phyloP scores from a whole-genome alignment of 2,113 vertebrate genomes.

The Lutjanus erythropterus region DNA sequence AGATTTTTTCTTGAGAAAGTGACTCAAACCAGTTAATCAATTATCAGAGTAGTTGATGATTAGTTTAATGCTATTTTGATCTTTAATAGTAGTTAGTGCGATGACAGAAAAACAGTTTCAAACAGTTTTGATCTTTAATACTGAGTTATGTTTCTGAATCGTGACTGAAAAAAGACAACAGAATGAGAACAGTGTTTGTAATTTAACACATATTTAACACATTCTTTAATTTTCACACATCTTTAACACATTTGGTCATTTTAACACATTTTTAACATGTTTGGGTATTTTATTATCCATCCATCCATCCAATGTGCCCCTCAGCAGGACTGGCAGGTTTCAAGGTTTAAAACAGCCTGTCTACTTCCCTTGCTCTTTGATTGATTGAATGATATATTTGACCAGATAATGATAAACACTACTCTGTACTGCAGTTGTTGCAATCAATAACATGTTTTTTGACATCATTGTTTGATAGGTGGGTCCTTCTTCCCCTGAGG shows the following conservation, averaged over 20 bases:
- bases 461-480: slow-evolving; percentile 79
- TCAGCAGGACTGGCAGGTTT: too few species aligned
- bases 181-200: neutral
- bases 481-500: slow-evolving; percentile 93
- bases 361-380: neutral
- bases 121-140: too few species aligned
- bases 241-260: slow-evolving; percentile 20
- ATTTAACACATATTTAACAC: slow-evolving; percentile 15
- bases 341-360: too few species aligned
- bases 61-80: too few species aligned
- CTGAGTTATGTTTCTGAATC: neutral
- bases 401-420: neutral
- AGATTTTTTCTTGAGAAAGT: too few species aligned
- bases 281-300: neutral
- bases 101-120: too few species aligned
- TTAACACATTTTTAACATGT: slow-evolving; percentile 6
- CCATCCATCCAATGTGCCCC: neutral
- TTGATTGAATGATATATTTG: neutral
- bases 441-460: neutral
- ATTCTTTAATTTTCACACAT: slow-evolving; percentile 2
- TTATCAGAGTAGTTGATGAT: too few species aligned
- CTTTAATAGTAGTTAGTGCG: too few species aligned
- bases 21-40: too few species aligned
- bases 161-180: neutral
- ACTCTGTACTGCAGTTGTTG: neutral